Conservation (phyloP, 2,797 vertebrate genomes). For the Poeciliopsis turneri region DNA sequence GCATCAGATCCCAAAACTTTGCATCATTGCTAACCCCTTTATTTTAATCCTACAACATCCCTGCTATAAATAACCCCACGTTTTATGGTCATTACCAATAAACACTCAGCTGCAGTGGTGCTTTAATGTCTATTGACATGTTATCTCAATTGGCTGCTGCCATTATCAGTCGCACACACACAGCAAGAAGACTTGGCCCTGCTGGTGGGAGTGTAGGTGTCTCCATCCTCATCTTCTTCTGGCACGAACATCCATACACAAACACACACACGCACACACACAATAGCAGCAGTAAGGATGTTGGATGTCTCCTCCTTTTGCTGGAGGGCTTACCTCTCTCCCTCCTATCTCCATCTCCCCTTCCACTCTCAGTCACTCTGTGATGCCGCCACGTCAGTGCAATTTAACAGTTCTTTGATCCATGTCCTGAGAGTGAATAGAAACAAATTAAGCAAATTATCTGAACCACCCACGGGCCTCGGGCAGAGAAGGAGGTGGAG, state of each 20-base stretch:
- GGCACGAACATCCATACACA: conserved; percentile 27
- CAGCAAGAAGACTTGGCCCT: conserved; percentile 67
- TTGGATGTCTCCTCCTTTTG: conserved; percentile 69
- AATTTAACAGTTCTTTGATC: conserved; percentile 85
- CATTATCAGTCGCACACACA: conserved; percentile 68
- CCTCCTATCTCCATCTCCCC: conserved; percentile 27
- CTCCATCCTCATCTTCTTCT: conserved; percentile 54
- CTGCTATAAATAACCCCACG: conserved; percentile 49
- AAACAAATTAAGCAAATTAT: conserved; percentile 85
- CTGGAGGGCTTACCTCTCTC: conserved; percentile 68
- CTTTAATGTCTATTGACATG: conserved; percentile 64
- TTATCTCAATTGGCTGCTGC: conserved; percentile 65
- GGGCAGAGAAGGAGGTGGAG: conserved; percentile 56
- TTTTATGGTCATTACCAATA: conserved; percentile 39
- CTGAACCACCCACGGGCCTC: conserved; percentile 76
- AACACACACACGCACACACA: conserved; percentile 18
- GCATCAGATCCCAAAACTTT: conserved; percentile 63
- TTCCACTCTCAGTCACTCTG: conserved; percentile 58
- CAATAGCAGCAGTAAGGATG: conserved; percentile 44
- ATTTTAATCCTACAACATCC: conserved; percentile 61
- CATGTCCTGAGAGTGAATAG: conserved; percentile 80
- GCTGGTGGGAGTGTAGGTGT: conserved; percentile 71
- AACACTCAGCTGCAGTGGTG: conserved; percentile 45
- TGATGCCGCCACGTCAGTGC: conserved; percentile 77
- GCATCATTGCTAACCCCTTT: conserved; percentile 60